A percentile compares a stretch with the other conserved stretches of the same genome.
phyloP scores from a whole-genome alignment of 2,888 invertebrate species.

The Eudemis profundana region DNA sequence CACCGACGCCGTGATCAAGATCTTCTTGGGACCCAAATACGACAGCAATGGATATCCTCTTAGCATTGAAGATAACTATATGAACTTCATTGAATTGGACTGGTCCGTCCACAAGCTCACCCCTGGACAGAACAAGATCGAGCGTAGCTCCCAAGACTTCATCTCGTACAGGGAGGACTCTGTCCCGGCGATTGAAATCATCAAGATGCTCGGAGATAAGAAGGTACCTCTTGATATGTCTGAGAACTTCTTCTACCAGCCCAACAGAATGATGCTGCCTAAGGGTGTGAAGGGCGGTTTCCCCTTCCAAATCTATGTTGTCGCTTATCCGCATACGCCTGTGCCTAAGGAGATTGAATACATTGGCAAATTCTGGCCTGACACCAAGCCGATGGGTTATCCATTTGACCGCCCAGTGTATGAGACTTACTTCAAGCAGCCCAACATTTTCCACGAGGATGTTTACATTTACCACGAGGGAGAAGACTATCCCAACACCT shows the following conservation, averaged over 20 bases:
- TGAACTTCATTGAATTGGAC: conserved; percentile 85
- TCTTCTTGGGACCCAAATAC: conserved; percentile 21
- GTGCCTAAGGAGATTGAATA: conserved; percentile 65
- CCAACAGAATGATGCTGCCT: conserved; percentile 17
- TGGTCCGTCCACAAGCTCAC: conserved; percentile 84
- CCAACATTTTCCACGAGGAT: conserved; percentile 82
- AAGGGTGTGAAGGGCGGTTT: conserved; percentile 17
- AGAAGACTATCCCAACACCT: not conserved
- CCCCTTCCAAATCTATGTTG: conserved; percentile 15
- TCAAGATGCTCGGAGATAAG: conserved; percentile 83
- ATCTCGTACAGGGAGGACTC: conserved; percentile 86
- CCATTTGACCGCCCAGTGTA: conserved; percentile 17
- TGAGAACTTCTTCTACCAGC: conserved; percentile 15
- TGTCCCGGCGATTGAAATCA: conserved; percentile 85
- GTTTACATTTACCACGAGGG: conserved; percentile 17
- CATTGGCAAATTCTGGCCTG: conserved; percentile 59
- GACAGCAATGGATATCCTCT: conserved; percentile 19
- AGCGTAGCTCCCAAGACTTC: conserved; percentile 68
- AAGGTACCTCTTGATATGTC: conserved; percentile 6
- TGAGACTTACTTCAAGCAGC: conserved; percentile 53
- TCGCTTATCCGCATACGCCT: conserved; percentile 59
- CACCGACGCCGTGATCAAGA: conserved; percentile 52
- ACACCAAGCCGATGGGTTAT: conserved; percentile 11
- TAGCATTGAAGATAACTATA: conserved; percentile 19
- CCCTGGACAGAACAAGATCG: conserved; percentile 15